A percentile compares a stretch with the other conserved stretches of the same genome.
These are phyloP conservation scores for Leptocoma aspasia DNA, from an alignment of 2,113 vertebrate species.

Conservation along the genomic window DNA sequence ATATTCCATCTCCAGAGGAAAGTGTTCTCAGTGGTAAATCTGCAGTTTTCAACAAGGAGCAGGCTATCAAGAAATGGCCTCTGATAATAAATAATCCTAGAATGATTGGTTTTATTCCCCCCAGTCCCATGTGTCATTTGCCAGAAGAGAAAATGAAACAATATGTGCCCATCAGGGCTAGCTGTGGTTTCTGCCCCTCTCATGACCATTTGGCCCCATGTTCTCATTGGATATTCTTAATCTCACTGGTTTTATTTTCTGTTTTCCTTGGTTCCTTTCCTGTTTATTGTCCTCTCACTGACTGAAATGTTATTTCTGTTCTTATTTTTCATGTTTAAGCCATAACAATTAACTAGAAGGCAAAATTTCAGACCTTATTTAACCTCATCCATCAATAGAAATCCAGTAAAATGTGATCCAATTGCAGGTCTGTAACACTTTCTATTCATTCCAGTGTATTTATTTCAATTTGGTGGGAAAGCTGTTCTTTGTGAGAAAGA, in stretches of 20 bases:
- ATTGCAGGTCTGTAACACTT: background rate
- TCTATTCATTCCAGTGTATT: background rate
- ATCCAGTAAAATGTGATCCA: background rate
- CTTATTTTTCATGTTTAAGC: background rate
- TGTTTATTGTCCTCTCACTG: background rate
- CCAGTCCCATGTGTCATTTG: background rate
- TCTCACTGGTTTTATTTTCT: background rate
- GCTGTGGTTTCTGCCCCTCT: background rate
- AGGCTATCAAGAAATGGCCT: background rate
- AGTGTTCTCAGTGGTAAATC: background rate
- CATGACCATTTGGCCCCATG: fast-evolving
- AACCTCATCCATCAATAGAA: background rate
- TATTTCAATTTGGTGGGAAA: background rate
- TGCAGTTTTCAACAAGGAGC: background rate
- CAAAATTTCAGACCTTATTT: background rate
- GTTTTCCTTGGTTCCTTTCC: background rate
- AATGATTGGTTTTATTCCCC: background rate
- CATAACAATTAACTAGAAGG: background rate
- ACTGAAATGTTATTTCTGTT: background rate
- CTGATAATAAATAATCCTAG: background rate
- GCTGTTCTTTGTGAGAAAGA: background rate
- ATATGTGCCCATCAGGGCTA: background rate
- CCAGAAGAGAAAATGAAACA: background rate
- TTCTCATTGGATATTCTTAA: background rate
- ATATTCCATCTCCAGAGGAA: background rate